phyloP scores from a whole-genome alignment of 1,140 invertebrate species.

The Ooceraea biroi region DNA sequence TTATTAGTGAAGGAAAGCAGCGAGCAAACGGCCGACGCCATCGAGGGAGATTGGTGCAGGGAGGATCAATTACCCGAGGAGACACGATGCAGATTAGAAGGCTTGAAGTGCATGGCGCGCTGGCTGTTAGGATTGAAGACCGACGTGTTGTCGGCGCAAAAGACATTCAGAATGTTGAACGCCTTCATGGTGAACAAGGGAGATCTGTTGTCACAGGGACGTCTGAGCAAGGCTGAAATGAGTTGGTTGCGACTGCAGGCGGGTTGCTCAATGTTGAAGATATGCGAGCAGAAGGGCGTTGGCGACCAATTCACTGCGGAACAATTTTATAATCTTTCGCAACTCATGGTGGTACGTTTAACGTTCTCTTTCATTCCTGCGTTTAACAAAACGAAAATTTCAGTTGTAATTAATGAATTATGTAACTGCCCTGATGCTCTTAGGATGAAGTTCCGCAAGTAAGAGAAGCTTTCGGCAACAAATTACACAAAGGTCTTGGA shows the following conservation, averaged over 20 bases:
- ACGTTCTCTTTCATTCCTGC: conserved; percentile 16
- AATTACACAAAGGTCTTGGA: conserved; percentile 95
- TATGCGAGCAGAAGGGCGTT: conserved; percentile 98
- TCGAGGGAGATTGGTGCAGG: conserved; percentile 93
- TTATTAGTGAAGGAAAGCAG: conserved; percentile 94
- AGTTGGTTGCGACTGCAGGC: conserved; percentile 96
- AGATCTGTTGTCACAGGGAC: conserved; percentile 92
- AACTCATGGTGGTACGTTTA: conserved; percentile 93
- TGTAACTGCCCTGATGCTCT: conserved; percentile 53
- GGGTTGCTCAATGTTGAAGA: conserved; percentile 97
- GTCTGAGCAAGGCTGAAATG: conserved; percentile 94
- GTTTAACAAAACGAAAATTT: background rate
- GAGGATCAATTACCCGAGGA: conserved; percentile 96
- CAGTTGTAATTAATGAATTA: conserved; percentile 27
- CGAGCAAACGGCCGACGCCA: conserved; percentile 84
- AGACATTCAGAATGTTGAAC: conserved; percentile 96
- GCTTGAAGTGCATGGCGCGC: conserved; percentile 97
- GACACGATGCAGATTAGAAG: conserved; percentile 97
- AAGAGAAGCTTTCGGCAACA: conserved; percentile 94
- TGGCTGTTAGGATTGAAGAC: conserved; percentile 97
- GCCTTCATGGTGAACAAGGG: conserved; percentile 96
- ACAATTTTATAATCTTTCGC: conserved; percentile 97
- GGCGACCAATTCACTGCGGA: conserved; percentile 97
- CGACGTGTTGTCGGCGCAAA: conserved; percentile 95
- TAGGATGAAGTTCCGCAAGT: conserved; percentile 96